Evolutionary conservation across 2,113 vertebrate genomes (phyloP), one percentile per base, ranked within the genome.

Genomic region (Campylorhamphus procurvoides): DNA sequence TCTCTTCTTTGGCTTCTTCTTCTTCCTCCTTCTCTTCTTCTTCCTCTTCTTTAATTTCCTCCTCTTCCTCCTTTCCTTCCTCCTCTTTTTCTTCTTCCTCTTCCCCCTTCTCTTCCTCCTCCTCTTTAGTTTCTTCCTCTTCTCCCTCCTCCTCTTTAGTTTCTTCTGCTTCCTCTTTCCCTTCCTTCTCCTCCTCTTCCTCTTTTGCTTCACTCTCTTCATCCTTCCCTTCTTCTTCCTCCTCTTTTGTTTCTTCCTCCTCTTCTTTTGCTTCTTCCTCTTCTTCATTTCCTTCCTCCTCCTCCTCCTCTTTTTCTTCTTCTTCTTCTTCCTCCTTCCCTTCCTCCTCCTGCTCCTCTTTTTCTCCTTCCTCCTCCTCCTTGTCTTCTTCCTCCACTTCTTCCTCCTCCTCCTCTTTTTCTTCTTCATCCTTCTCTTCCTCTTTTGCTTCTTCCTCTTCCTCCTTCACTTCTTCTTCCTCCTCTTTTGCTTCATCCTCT

Each of bases 381-480:
- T 68, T 75, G 2, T 20, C 25, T 1, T 76, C 22, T 4, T 68
- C 14, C 8, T 55, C 22, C 2, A 1, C 18, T 14, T 20, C 44
- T 1, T 27, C 33, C 3, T 23, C 15, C 4, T 47, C 39, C 10
- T 28, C 22, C 1, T 13, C 16, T 2, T 15, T n/a, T 8, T 9
- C n/a, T 4, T 27, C 60, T 12, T 47, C 53, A 3, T 79, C 42
- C 4, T 80, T 71, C 2, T 72, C 15, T 7, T 1, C 55, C 29
- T 39, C 35, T 3, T 33, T 25, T 1, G 42, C 42, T 5, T 37
- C 49, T 11, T 33, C 25, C 3, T 35, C 31, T 17, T 5, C 27
- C 2, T 23, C 8, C 3, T 12, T 16, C 2, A 62, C 40, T 0
- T 60, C 24, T 16, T 17, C 44, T 9, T 16, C 10, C 3, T 18